phyloP scores from a whole-genome alignment of 1,140 invertebrate species.

The Phenacoccus solenopsis region DNA sequence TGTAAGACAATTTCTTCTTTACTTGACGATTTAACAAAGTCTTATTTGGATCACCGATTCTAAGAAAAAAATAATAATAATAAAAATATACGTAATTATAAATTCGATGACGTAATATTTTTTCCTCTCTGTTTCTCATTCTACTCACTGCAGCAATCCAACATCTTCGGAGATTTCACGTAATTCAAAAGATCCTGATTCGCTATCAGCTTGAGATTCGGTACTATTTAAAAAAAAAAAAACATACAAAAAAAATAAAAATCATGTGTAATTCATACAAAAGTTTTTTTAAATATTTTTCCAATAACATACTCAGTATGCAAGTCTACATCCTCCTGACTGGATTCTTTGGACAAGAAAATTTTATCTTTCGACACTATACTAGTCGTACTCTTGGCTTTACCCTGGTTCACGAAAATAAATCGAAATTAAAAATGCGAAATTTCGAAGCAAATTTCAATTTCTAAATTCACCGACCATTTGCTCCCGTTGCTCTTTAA shows the following conservation, averaged over 20 bases:
- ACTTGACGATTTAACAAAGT: neutral
- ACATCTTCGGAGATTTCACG: neutral
- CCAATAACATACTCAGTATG: neutral
- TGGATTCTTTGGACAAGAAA: neutral
- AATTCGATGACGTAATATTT: neutral
- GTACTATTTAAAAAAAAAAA: neutral
- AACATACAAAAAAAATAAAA: no score
- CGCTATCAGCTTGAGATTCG: neutral
- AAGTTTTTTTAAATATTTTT: no score
- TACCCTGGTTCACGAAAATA: neutral
- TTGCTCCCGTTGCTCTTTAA: conserved; percentile 20
- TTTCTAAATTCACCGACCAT: neutral
- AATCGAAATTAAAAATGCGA: neutral
- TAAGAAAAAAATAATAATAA: conserved; percentile 28
- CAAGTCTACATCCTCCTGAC: neutral
- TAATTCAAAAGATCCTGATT: conserved; percentile 4
- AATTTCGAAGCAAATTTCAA: neutral
- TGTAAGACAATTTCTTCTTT: neutral
- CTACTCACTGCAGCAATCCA: neutral
- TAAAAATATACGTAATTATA: no score
- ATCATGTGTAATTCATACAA: no score
- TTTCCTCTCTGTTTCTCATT: neutral
- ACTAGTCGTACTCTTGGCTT: neutral
- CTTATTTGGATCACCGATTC: conserved; percentile 36
- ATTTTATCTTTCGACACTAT: neutral